Evolutionary conservation across 2,113 vertebrate genomes (phyloP), one percentile per base, ranked within the genome.

Genomic region (Sturnus vulgaris): DNA sequence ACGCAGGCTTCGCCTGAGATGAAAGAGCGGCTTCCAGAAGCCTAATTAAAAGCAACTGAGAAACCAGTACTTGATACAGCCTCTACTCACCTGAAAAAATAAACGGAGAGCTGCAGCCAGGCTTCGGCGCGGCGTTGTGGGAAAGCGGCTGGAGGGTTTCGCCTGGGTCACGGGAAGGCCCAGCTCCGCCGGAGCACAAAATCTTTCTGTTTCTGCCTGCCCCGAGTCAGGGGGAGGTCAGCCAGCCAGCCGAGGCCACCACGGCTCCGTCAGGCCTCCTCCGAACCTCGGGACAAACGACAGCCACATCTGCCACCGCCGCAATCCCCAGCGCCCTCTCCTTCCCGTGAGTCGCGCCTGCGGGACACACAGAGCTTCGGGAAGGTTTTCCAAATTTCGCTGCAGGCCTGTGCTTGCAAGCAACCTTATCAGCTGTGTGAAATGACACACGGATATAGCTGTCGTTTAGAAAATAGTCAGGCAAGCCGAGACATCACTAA

Each of bases 81-180:
- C 97, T 98, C 98, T 98, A 97, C 98, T 98, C 98, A 99, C 99
- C 98, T 99, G 99, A 99, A 98, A 98, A 99, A 99, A 99, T 99
- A 99, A 99, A 99, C 98, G 76, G 47, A 98, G 96, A 96, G 96
- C 97, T 97, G 92, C 94, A 96, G 97, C 52, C 15, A 91, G 96
- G 97, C 97, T 98, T 96, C 92, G 69, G 97, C 88, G 82, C 92
- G 89, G 96, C 96, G 92, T 96, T 97, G 97, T 97, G 97, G 97
- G 97, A 98, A 98, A 98, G 97, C 95, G 96, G 95, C 96, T 88
- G 96, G 82, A 96, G 91, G 96, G 89, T 97, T 98, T 97, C 57
- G 4, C 82, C 93, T 76, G 93, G 98, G 98, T 99, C 98, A 98
- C 96, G 95, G 96, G 97, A 98, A 98, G 97, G 97, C 94, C 95